Evolutionary conservation across 2,113 vertebrate species (phyloP).

Genomic region (Petromus typicus): DNA sequence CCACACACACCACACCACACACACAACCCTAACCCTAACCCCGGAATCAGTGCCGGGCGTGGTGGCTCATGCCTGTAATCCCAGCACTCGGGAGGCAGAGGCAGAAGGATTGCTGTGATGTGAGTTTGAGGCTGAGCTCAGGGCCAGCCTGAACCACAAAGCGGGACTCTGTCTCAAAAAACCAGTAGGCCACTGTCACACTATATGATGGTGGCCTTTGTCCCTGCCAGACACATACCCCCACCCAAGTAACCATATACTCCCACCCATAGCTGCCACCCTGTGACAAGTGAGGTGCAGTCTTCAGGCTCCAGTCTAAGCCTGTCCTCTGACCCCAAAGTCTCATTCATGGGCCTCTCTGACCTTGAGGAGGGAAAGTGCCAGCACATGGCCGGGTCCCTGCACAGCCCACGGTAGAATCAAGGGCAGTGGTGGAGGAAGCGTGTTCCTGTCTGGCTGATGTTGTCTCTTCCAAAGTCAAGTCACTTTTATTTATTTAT

Average conservation of each 20-base stretch:
- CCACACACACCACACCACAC: too few species aligned
- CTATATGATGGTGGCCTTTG: accelerated
- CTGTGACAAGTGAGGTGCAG: not conserved
- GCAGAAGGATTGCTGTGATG: too few species aligned
- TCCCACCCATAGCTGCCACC: not conserved
- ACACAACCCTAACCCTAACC: too few species aligned
- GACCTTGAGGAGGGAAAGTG: not conserved
- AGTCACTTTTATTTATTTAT: not conserved
- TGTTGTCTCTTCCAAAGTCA: not conserved
- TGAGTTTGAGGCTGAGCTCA: too few species aligned
- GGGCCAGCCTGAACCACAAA: too few species aligned
- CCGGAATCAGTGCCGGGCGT: too few species aligned
- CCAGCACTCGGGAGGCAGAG: too few species aligned
- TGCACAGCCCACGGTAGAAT: not conserved
- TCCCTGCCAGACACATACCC: not conserved
- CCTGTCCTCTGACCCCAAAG: not conserved
- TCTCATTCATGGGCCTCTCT: not conserved
- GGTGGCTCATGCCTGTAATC: too few species aligned
- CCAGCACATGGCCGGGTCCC: not conserved
- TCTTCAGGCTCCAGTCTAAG: not conserved
- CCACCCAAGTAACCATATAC: not conserved
- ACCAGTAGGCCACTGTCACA: not conserved
- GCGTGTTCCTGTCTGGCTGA: not conserved
- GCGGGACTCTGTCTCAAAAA: too few species aligned
- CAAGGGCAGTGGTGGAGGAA: not conserved